These are phyloP conservation scores for Wasmannia auropunctata DNA, from an alignment of 1,140 invertebrate species.

Conservation along the genomic window DNA sequence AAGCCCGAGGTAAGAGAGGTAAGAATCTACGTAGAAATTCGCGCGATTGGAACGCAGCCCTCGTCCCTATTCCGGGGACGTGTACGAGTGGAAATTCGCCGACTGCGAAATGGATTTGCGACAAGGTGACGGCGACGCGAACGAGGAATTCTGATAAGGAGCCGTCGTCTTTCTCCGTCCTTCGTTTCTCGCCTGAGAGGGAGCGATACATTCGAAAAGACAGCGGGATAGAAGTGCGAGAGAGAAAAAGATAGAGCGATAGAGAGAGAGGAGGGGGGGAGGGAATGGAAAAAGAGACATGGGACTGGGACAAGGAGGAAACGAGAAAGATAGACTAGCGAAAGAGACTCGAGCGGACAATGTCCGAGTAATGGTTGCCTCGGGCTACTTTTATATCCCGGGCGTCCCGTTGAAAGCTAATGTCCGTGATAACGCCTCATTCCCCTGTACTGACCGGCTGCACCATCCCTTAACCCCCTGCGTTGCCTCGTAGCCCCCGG, in stretches of 20 bases:
- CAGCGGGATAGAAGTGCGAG: conserved; percentile 37
- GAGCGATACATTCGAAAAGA: conserved; percentile 43
- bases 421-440: conserved; percentile 81
- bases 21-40: conserved; percentile 66
- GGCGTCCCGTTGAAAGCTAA: conserved; percentile 82
- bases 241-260: conserved; percentile 5
- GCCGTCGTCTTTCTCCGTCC: conserved; percentile 1
- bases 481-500: conserved; percentile 9
- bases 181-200: conserved; percentile 32
- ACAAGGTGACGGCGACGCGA: conserved; percentile 79
- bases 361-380: conserved; percentile 83
- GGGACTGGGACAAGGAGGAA: conserved; percentile 54
- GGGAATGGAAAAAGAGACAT: conserved; percentile 28
- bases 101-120: conserved; percentile 82
- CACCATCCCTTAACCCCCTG: conserved; percentile 45
- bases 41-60: conserved; percentile 75
- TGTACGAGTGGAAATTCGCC: conserved; percentile 76
- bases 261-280: conserved; percentile 1
- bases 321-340: conserved; percentile 61
- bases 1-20: conserved; percentile 60
- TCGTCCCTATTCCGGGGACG: conserved; percentile 72
- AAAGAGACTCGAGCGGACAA: conserved; percentile 78
- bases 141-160: conserved; percentile 82
- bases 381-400: conserved; percentile 82
- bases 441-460: conserved; percentile 58